Conservation (phyloP, 2,888 invertebrate genomes). For the Diachrysia chrysitis region DNA sequence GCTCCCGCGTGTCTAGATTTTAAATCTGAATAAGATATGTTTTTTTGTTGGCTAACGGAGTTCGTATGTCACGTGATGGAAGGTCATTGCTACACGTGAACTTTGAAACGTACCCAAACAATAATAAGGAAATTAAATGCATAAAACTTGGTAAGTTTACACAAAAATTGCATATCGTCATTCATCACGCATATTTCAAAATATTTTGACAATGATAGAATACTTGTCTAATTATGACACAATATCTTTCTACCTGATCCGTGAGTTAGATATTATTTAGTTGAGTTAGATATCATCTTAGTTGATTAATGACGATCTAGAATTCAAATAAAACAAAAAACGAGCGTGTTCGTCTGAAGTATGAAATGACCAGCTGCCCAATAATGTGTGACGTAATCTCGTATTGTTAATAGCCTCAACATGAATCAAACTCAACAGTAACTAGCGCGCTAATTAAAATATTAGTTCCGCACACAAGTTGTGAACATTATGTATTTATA, state of each 20-base stretch:
- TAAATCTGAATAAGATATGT: not conserved
- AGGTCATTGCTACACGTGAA: not conserved
- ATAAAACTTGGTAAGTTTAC: not conserved
- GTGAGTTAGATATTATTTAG: not conserved
- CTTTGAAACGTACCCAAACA: not conserved
- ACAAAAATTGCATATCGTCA: not conserved
- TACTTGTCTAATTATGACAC: not conserved
- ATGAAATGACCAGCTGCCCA: slow-evolving; percentile 10
- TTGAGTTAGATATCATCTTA: no score
- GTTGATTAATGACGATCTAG: not conserved
- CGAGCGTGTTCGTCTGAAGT: slow-evolving; percentile 9
- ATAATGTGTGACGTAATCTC: slow-evolving; percentile 35
- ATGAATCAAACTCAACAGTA: slow-evolving; percentile 40
- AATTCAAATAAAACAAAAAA: slow-evolving; percentile 5
- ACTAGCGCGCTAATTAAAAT: slow-evolving; percentile 43
- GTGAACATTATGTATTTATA: slow-evolving; percentile 58
- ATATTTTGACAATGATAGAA: not conserved
- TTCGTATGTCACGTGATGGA: not conserved
- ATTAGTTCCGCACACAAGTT: slow-evolving; percentile 59
- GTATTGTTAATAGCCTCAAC: slow-evolving; percentile 30
- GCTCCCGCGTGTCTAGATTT: no score
- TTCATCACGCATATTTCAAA: not conserved
- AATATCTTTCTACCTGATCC: not conserved
- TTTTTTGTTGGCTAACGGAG: not conserved
- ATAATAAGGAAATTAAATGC: not conserved